Evolutionary conservation across 2,113 vertebrate genomes (phyloP).

Genomic region (Zeus faber): DNA sequence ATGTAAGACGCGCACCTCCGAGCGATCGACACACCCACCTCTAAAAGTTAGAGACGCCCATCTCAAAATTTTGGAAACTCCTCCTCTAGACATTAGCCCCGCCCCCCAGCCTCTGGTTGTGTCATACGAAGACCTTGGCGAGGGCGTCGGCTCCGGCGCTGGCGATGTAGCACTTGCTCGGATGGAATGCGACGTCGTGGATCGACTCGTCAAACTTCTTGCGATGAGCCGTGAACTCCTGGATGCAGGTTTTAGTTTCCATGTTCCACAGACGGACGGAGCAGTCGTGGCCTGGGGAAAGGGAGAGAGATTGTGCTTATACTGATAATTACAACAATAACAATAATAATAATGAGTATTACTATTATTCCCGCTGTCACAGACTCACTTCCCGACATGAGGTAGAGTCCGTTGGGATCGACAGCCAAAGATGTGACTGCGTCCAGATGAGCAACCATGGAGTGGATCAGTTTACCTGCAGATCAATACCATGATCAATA

Average conservation of each 20-base stretch:
- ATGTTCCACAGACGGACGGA: constrained; percentile 97
- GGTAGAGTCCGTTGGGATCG: constrained; percentile 95
- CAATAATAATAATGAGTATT: no score
- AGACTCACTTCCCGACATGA: constrained; percentile 98
- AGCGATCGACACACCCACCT: no score
- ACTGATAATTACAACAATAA: background rate
- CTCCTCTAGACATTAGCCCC: no score
- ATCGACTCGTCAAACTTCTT: constrained; percentile 97
- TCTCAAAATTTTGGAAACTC: no score
- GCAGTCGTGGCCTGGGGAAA: constrained; percentile 89
- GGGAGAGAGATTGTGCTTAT: background rate
- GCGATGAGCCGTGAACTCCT: constrained; percentile 96
- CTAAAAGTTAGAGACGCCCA: no score
- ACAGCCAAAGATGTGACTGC: constrained; percentile 95
- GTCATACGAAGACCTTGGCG: constrained; percentile 94
- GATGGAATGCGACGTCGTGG: constrained; percentile 95
- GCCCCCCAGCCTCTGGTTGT: no score
- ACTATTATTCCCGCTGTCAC: background rate
- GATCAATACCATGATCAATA: background rate
- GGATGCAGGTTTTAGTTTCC: constrained; percentile 96
- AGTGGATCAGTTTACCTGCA: constrained; percentile 92
- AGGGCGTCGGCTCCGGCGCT: constrained; percentile 95
- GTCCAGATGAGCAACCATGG: constrained; percentile 97
- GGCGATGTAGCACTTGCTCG: constrained; percentile 92
- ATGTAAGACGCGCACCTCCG: no score